A percentile compares a stretch with the other conserved stretches of the same genome.
Evolutionary conservation across 2,888 invertebrate species (phyloP).

Genomic region (Sinodicranocentrus sp.): DNA sequence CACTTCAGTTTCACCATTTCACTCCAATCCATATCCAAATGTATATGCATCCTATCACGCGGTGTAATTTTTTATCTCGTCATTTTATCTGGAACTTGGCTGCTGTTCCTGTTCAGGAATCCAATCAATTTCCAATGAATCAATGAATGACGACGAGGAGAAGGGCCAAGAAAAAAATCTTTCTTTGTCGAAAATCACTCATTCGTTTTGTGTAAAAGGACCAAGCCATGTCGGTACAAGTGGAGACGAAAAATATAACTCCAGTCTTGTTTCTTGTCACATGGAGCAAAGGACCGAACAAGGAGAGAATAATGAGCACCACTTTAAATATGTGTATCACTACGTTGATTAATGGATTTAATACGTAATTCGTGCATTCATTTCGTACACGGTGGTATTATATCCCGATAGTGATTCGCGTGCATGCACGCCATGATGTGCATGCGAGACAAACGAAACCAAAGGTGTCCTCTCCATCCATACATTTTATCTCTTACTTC

Average conservation of each 20-base stretch:
- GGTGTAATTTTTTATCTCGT: conserved; percentile 7
- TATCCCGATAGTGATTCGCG: conserved; percentile 34
- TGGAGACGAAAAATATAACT: too few relatives aligned
- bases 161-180: conserved; percentile 10
- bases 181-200: conserved; percentile 11
- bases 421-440: conserved; percentile 37
- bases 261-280: too few relatives aligned
- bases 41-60: too few relatives aligned
- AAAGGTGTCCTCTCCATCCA: conserved; percentile 17
- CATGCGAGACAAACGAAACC: background rate
- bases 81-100: conserved; percentile 10
- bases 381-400: too few relatives aligned
- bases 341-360: conserved; percentile 60
- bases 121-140: conserved; percentile 63
- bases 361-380: conserved; percentile 41
- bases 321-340: background rate
- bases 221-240: too few relatives aligned
- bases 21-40: background rate
- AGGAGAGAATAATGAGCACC: too few relatives aligned
- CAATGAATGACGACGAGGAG: conserved; percentile 42
- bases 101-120: conserved; percentile 16
- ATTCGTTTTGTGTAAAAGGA: background rate
- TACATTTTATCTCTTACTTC: conserved; percentile 8
- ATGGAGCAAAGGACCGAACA: too few relatives aligned
- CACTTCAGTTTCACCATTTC: conserved; percentile 7